Evolutionary conservation across 1,140 invertebrate genomes (phyloP), one percentile per base, ranked within the genome.

Genomic region (Formica selysi): DNA sequence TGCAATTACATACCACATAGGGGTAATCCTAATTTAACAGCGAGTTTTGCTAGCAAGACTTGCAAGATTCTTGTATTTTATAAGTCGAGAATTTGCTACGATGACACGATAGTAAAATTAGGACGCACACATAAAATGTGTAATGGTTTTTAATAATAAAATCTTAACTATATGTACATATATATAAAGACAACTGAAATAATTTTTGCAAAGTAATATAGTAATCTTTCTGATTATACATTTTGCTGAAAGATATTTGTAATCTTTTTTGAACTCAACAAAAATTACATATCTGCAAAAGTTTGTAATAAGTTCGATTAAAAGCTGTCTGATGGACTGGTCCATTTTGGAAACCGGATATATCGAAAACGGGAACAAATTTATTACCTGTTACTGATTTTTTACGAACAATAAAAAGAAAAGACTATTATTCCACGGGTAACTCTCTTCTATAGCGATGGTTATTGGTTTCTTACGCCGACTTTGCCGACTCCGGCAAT

Each of bases 1-100:
- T 16, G 67, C 79, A 73, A 61, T 62, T 74, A 54, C 29, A 54
- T 57, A 8, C 67, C 38, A 54, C 59, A 83, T 48, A 74, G 32
- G n/a, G 62, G 38, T 26, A 73, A 62, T 83, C 68, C 38, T 83
- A 83, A 83, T 81, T 81, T 74, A 74, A 83, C 67, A 36, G 57
- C 65, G 32, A 59, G 36, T 1, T 13, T 81, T 54, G 26, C 67
- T 36, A 67, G 11, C 51, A 19, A 26, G 36, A 71, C 22, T 79
- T 64, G 64, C 1, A 4, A 70, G 13, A 61, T 44, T 73, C 54
- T 29, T 29, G 68, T 32, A 19, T 44, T 83, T 73, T 26, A 73
- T 54, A 57, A 41, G 11, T 38, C 8, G 11, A 26, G n/a, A 38
- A 48, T 48, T 38, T 54, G 22, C 4, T 5, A 7, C 19, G 36